Conservation (phyloP, 2,797 vertebrate species). For the Gymnocypris eckloni region DNA sequence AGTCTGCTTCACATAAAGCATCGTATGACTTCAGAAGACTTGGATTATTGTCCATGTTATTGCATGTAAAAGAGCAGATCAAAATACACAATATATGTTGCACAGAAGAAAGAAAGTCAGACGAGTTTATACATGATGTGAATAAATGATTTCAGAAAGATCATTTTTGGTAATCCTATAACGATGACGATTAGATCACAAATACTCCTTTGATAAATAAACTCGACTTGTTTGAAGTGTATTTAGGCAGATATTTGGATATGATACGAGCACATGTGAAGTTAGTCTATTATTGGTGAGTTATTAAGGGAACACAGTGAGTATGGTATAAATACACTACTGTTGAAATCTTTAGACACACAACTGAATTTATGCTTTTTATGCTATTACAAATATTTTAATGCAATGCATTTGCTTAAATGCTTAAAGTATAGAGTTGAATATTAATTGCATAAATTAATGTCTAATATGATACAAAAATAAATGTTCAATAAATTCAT, state of each 20-base stretch:
- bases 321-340: neutral
- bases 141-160: neutral
- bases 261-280: neutral
- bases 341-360: neutral
- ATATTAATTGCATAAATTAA: neutral
- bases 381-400: neutral
- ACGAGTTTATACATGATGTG: neutral
- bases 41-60: neutral
- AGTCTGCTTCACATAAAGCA: neutral
- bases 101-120: neutral
- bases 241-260: neutral
- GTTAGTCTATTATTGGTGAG: too few species aligned
- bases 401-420: neutral
- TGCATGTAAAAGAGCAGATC: neutral
- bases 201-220: neutral
- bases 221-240: neutral
- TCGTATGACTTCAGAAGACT: neutral
- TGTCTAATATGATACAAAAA: neutral
- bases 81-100: neutral
- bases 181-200: neutral
- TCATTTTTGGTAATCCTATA: neutral
- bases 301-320: neutral
- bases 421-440: neutral
- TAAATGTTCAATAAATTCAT: neutral
- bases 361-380: neutral